phyloP scores from a whole-genome alignment of 2,888 invertebrate genomes.

The Hermodice carunculata region DNA sequence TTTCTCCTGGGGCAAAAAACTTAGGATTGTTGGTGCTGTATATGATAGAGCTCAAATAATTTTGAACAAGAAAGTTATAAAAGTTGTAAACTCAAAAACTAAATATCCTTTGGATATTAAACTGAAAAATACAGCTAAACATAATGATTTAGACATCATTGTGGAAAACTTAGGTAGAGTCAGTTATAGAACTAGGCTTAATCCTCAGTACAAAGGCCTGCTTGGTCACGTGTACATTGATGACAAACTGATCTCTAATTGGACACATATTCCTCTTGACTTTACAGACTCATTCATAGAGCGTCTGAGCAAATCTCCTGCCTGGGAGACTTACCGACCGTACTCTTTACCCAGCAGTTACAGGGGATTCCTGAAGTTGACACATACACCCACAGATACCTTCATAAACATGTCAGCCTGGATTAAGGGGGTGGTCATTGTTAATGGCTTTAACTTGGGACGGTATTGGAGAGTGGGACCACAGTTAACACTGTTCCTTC shows the following conservation, averaged over 20 bases:
- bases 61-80: slow-evolving; percentile 19
- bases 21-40: slow-evolving; percentile 45
- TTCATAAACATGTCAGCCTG: slow-evolving; percentile 20
- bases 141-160: slow-evolving; percentile 27
- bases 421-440: slow-evolving; percentile 19
- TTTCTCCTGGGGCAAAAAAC: slow-evolving; percentile 35
- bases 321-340: background rate
- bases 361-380: background rate
- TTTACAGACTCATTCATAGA: slow-evolving; percentile 22
- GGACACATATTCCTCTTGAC: slow-evolving; percentile 31
- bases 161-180: slow-evolving; percentile 40
- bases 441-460: slow-evolving; percentile 17
- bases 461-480: slow-evolving; percentile 24
- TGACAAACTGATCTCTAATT: slow-evolving; percentile 6
- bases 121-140: too few relatives aligned
- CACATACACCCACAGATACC: slow-evolving; percentile 5
- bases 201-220: slow-evolving; percentile 27
- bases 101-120: too few relatives aligned
- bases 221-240: slow-evolving; percentile 10
- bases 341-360: background rate
- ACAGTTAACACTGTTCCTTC: slow-evolving; percentile 15
- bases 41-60: slow-evolving; percentile 70
- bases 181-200: slow-evolving; percentile 21
- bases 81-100: slow-evolving; percentile 63
- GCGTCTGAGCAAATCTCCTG: background rate